Evolutionary conservation across 2,113 vertebrate species (phyloP).

Genomic region (Ceyx cyanopectus): DNA sequence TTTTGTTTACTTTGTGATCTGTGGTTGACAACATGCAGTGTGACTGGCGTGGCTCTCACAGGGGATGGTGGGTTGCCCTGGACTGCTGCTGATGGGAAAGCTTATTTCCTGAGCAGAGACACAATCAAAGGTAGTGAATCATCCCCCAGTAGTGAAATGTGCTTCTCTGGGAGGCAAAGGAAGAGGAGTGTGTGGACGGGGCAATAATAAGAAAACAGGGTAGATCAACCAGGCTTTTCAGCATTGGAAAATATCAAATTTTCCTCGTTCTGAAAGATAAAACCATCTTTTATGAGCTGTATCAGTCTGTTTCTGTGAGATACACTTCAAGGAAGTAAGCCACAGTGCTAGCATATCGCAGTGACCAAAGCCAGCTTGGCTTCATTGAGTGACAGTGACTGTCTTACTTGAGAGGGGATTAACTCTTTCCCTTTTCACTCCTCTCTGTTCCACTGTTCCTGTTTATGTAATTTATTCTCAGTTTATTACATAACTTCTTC

Average conservation of each 20-base stretch:
- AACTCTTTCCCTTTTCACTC: neutral
- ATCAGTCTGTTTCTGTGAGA: neutral
- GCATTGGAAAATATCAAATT: neutral
- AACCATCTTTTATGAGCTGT: neutral
- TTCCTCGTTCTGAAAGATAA: neutral
- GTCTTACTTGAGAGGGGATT: neutral
- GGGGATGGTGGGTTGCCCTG: neutral
- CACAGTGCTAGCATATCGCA: neutral
- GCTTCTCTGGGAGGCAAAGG: neutral
- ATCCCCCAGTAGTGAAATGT: neutral
- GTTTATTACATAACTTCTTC: constrained; percentile 16
- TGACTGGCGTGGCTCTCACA: neutral
- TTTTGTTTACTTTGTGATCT: neutral
- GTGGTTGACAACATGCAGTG: neutral
- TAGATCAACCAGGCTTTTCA: neutral
- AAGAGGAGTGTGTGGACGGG: neutral
- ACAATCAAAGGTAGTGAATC: neutral
- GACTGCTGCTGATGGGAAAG: neutral
- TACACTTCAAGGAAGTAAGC: neutral
- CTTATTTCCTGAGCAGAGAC: neutral
- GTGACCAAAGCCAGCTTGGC: neutral
- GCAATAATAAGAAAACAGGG: neutral
- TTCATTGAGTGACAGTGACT: neutral
- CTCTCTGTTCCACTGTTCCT: neutral
- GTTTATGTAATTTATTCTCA: constrained; percentile 17